Conservation (phyloP, 1,140 invertebrate species). For the Cherax quadricarinatus region DNA sequence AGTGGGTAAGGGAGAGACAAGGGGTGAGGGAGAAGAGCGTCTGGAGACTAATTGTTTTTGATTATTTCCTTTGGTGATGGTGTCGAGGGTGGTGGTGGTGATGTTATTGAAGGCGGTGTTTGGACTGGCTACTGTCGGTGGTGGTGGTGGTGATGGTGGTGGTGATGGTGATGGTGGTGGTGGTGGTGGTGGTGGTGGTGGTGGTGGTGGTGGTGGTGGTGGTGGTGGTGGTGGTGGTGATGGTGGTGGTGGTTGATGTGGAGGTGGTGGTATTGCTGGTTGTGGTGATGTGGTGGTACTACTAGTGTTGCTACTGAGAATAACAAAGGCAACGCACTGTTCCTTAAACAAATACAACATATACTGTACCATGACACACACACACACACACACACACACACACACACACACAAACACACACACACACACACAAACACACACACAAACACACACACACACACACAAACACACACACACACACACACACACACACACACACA, state of each 20-base stretch:
- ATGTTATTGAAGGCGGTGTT: neutral
- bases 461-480: conserved; percentile 25
- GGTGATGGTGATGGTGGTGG: neutral
- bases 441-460: neutral
- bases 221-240: neutral
- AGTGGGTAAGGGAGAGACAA: neutral
- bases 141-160: neutral
- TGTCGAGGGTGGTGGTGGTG: conserved; percentile 2
- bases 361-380: conserved; percentile 24
- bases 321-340: neutral
- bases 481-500: conserved; percentile 45
- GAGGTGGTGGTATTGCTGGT: neutral
- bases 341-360: neutral
- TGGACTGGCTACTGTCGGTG: neutral
- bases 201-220: neutral
- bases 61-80: conserved; percentile 11
- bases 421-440: neutral
- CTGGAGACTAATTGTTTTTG: neutral
- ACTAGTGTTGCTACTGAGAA: neutral
- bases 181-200: neutral
- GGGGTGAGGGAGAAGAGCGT: neutral
- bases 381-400: conserved; percentile 26
- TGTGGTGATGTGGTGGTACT: neutral
- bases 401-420: conserved; percentile 37
- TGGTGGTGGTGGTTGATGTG: neutral